Base-by-base conservation (phyloP, 2,797 vertebrate genomes). In the Myripristis jacobus region DNA sequence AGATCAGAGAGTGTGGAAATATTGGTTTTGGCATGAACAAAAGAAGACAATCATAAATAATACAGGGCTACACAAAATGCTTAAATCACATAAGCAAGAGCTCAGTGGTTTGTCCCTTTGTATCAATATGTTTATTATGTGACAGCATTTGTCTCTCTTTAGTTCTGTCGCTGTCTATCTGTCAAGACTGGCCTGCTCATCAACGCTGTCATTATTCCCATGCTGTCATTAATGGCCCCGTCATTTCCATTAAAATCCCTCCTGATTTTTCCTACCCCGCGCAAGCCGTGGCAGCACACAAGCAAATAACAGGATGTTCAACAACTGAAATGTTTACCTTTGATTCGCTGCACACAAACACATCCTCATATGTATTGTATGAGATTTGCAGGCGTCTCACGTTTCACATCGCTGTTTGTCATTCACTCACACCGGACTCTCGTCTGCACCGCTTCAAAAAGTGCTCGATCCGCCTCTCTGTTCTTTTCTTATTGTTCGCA, bases 11-110 rank as follows among this genome's bases (percentile, higher is more conserved):
- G 87, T 66, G 63, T 56, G 59, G 67, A 79, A 72, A 70, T 77
- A 88, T 84, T 80, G 80, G 80, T 75, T 86, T 89, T 89, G 85
- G 70, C 80, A 59, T 62, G 68, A 86, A 81, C 80, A 85, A 84
- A 79, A 79, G 58, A 82, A 13, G 68, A 55, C 22, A 29, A 66
- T 87, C 64, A 86, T 88, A 75, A 89, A 92, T 89, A 84, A 88
- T 77, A 72, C 72, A 87, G 62, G 55, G 64, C 66, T 54, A 73
- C 75, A 84, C 50, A 78, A 78, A 72, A 81, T 51, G 22, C 53
- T 84, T 51, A 29, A 51, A 86, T 86, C 66, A 80, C 74, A 44
- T 66, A 64, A 68, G 75, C 57, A 66, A 66, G 65, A 21, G 2
- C 69, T 75, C 64, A 52, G 50, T 18, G 52, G 34, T 70, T 77